These are phyloP conservation scores for Phalloptychus januarius DNA, from an alignment of 2,797 vertebrate genomes.

Conservation along the genomic window DNA sequence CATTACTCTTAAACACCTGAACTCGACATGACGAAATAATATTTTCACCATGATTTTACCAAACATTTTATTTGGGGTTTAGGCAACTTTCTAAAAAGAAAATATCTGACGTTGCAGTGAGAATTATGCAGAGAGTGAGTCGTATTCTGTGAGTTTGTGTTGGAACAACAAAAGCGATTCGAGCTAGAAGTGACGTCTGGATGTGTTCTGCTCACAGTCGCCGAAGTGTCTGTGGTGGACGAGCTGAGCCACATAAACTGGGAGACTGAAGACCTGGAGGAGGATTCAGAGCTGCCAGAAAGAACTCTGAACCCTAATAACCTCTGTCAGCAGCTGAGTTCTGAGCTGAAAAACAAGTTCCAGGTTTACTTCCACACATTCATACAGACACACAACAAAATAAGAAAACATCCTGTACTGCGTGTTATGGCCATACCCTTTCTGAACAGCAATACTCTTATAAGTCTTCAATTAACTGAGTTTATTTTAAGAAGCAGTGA, in stretches of 20 bases:
- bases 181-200: background rate
- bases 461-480: background rate
- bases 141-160: background rate
- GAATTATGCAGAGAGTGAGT: background rate
- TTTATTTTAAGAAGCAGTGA: slow-evolving; percentile 4
- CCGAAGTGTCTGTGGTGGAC: slow-evolving; percentile 43
- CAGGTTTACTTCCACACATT: slow-evolving; percentile 71
- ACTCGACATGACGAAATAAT: background rate
- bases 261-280: slow-evolving; percentile 55
- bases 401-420: background rate
- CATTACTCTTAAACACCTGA: background rate
- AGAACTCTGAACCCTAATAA: slow-evolving; percentile 52
- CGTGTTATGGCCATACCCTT: background rate
- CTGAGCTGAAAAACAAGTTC: slow-evolving; percentile 85
- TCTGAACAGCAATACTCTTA: background rate
- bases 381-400: background rate
- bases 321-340: slow-evolving; percentile 83
- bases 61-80: background rate
- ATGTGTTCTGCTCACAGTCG: slow-evolving; percentile 39
- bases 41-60: background rate
- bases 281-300: slow-evolving; percentile 71
- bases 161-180: slow-evolving; percentile 3
- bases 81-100: background rate
- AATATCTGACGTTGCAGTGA: background rate
- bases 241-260: slow-evolving; percentile 56